Evolutionary conservation across 92 coral and sea anemone genomes (phyloP), one percentile per base, ranked within the genome.

Genomic region (Zoanthus sansibaricus): DNA sequence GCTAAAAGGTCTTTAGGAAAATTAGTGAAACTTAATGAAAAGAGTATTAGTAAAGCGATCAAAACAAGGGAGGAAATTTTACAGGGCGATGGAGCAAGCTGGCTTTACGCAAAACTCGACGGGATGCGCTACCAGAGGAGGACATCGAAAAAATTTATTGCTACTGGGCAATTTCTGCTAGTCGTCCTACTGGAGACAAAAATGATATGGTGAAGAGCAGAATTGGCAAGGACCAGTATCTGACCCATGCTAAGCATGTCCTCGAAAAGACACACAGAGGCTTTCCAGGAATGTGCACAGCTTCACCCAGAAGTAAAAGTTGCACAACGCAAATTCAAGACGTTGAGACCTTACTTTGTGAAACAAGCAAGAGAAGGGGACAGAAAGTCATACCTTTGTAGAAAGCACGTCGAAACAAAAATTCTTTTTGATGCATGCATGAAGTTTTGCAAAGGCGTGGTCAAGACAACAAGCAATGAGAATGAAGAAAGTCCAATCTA

Each of bases 191-290:
- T 2, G 46, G 42, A 46, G 64, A 58, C 49, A 79, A 70, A 30
- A 79, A 79, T 48, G 58, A 56, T 32, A 48, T 58, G 33, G 89
- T 86, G 44, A 42, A 62, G 14, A 58, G 49, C 33, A 76, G 66
- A 4, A 77, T 55, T 16, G 89, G 84, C 16, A 86, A 62, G 49
- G 45, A 37, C 64, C 66, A 66, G 67, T 86, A 86, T 51, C 51
- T 55, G 46, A 47, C 59, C 37, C 89, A 86, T 33, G 77, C 89
- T 61, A 86, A 86, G 83, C 89, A 86, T 67, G 68, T 86, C 10
- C 82, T 86, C 61, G 89, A 86, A 75, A 86, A 86, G 84, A 7
- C 83, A 47, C 89, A 86, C 89, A 21, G 89, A 76, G 68, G 89
- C 89, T 14, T 86, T 86, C 75, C 32, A 76, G 59, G 84, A 86